A percentile compares a stretch with the other conserved stretches of the same genome.
phyloP scores from a whole-genome alignment of 2,888 invertebrate species.

The Onthophagus sagittarius region DNA sequence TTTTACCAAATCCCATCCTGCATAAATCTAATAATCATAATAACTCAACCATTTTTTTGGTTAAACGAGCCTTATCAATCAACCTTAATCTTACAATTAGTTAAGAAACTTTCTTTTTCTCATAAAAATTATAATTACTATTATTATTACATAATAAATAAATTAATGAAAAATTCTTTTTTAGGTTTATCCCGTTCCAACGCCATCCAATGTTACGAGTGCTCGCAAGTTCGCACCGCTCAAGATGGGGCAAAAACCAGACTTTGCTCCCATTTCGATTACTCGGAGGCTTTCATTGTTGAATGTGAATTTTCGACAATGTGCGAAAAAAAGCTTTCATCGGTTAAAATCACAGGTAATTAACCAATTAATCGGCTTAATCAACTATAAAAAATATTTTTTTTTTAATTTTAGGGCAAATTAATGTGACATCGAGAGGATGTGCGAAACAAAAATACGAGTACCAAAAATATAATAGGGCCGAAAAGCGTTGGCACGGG shows the following conservation, averaged over 20 bases:
- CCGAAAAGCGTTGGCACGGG: slow-evolving; percentile 62
- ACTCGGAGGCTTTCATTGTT: slow-evolving; percentile 63
- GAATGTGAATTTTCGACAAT: slow-evolving; percentile 79
- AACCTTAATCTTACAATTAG: too few relatives aligned
- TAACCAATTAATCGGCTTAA: background rate
- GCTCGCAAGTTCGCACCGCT: slow-evolving; percentile 60
- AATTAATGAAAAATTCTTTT: background rate
- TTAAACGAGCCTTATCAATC: too few relatives aligned
- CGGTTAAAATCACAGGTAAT: slow-evolving; percentile 63
- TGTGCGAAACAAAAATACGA: slow-evolving; percentile 72
- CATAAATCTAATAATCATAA: too few relatives aligned
- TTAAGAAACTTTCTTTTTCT: too few relatives aligned
- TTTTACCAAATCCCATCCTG: too few relatives aligned
- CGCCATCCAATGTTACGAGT: slow-evolving; percentile 68
- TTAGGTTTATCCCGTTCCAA: slow-evolving; percentile 19
- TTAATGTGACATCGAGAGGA: slow-evolving; percentile 61
- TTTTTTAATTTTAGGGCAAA: slow-evolving; percentile 52
- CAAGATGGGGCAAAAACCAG: slow-evolving; percentile 57
- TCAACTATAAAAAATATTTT: background rate
- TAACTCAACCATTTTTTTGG: too few relatives aligned
- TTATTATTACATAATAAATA: background rate
- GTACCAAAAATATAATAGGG: slow-evolving; percentile 58
- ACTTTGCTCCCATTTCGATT: slow-evolving; percentile 74
- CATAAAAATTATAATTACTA: too few relatives aligned
- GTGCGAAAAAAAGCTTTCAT: slow-evolving; percentile 73